Percentiles rank a stretch among this genome's conserved stretches.
phyloP scores from a whole-genome alignment of 2,797 vertebrate species.

The Botia kubotai region DNA sequence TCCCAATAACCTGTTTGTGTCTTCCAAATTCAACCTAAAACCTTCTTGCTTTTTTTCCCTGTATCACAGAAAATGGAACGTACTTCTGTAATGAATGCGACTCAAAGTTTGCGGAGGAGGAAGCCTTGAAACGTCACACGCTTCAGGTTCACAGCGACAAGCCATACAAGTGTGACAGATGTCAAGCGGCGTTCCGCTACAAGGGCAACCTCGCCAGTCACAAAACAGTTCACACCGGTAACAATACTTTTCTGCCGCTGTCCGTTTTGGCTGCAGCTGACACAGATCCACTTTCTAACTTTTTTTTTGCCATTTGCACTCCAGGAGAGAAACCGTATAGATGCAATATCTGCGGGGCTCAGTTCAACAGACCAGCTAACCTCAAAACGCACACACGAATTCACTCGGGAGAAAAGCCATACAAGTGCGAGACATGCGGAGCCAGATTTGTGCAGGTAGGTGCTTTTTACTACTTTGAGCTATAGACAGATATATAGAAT shows the following conservation, averaged over 20 bases:
- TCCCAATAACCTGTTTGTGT: neutral
- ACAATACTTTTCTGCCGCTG: neutral
- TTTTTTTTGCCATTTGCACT: conserved; percentile 11
- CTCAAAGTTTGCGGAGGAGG: conserved; percentile 93
- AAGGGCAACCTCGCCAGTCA: conserved; percentile 99
- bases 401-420: conserved; percentile 99
- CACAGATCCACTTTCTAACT: conserved; percentile 9
- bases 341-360: conserved; percentile 97
- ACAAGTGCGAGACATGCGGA: conserved; percentile 98
- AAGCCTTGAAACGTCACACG: conserved; percentile 92
- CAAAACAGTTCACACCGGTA: conserved; percentile 98
- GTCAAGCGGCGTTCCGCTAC: conserved; percentile 98
- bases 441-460: conserved; percentile 96
- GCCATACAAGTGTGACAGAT: conserved; percentile 98
- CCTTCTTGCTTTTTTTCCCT: neutral
- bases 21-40: conserved; percentile 20
- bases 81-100: conserved; percentile 97
- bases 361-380: conserved; percentile 98
- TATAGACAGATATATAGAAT: neutral
- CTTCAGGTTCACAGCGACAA: conserved; percentile 98
- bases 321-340: conserved; percentile 98
- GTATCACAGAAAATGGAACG: conserved; percentile 87
- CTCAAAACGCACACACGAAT: conserved; percentile 99
- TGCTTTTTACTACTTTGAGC: neutral
- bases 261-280: conserved; percentile 2